Evolutionary conservation across 2,113 vertebrate species (phyloP).

Genomic region (Manacus vitellinus): DNA sequence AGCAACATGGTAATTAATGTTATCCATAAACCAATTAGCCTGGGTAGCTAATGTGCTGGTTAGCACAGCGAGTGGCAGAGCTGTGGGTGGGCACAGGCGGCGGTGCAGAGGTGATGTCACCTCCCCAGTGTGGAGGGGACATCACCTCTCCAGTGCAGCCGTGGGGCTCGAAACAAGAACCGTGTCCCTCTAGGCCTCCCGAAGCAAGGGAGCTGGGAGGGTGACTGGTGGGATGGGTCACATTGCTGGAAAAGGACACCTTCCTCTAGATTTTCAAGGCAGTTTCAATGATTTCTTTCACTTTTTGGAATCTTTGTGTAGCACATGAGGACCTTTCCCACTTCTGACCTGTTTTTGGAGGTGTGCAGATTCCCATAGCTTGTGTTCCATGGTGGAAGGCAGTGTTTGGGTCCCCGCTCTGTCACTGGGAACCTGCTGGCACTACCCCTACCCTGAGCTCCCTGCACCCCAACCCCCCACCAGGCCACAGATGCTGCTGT

Average conservation of each 20-base stretch:
- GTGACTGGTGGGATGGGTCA: not conserved
- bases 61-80: slow-evolving; percentile 72
- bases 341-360: not conserved
- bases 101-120: not conserved
- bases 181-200: not conserved
- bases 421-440: not conserved
- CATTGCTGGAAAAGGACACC: not conserved
- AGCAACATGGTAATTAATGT: slow-evolving; percentile 99
- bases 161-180: rapidly evolving
- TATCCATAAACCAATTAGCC: slow-evolving; percentile 98
- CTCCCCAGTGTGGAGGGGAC: not conserved
- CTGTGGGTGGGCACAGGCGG: not conserved
- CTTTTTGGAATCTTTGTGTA: not conserved
- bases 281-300: not conserved
- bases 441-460: not conserved
- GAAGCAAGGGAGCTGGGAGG: not conserved
- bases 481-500: not conserved
- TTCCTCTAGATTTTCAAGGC: not conserved
- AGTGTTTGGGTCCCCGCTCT: not conserved
- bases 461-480: rapidly evolving
- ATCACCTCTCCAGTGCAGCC: not conserved
- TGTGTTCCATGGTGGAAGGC: not conserved
- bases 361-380: not conserved
- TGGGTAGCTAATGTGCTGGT: slow-evolving; percentile 78
- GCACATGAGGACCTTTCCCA: rapidly evolving